phyloP scores from a whole-genome alignment of 2,113 vertebrate genomes.

The Gadus chalcogrammus region DNA sequence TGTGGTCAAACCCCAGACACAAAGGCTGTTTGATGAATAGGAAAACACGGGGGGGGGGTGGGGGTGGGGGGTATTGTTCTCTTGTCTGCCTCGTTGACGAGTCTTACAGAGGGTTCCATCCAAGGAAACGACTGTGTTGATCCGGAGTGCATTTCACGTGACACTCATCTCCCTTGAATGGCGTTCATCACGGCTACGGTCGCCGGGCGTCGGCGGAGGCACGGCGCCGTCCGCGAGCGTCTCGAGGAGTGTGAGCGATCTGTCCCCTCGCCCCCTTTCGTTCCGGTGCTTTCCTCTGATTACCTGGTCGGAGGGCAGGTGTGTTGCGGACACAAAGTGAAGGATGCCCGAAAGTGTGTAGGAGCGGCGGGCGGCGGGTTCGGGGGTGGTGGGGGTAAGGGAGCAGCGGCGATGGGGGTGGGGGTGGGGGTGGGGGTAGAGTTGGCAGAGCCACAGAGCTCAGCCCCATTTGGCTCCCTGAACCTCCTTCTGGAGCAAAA shows the following conservation, averaged over 20 bases:
- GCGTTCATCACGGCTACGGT: constrained; percentile 6
- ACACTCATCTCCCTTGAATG: constrained; percentile 30
- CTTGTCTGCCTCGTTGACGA: constrained; percentile 35
- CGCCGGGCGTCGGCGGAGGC: background rate
- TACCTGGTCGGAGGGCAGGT: too few relatives aligned
- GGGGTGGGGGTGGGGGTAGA: constrained; percentile 35
- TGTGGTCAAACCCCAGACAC: constrained; percentile 15
- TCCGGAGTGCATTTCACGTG: constrained; percentile 28
- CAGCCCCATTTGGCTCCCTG: constrained; percentile 55
- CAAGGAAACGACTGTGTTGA: constrained; percentile 33
- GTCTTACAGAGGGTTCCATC: constrained; percentile 33
- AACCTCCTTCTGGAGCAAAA: constrained; percentile 68
- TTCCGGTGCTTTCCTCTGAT: too few relatives aligned
- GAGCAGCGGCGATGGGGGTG: constrained; percentile 11
- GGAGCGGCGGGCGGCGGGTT: too few relatives aligned
- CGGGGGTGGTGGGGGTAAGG: constrained; percentile 10
- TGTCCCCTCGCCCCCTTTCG: background rate
- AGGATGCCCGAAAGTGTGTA: too few relatives aligned
- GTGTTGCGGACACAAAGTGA: too few relatives aligned
- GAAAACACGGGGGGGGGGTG: background rate
- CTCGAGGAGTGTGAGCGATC: background rate
- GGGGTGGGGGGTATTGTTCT: constrained; percentile 5
- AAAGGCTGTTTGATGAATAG: constrained; percentile 29
- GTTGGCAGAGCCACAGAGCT: constrained; percentile 27
- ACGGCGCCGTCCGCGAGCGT: constrained; percentile 1